Base-by-base conservation (phyloP, 2,888 invertebrate species). In the Apodemia hepburni region DNA sequence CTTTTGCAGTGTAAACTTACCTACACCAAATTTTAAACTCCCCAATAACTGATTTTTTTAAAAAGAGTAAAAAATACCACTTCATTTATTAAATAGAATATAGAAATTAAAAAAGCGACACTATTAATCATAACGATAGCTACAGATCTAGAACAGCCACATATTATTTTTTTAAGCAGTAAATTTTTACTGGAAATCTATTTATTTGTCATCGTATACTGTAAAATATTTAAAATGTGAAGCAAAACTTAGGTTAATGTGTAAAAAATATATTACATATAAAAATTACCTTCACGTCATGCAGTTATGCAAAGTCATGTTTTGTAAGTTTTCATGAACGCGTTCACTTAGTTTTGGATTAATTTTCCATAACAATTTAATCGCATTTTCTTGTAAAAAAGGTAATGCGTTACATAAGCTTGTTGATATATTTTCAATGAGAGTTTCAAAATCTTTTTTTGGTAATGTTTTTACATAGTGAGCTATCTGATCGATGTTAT, bases 401-500 rank as follows among this genome's bases (percentile, higher is more conserved):
- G 61, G 59, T 22, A 72, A 93, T 1, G 95, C 95, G 62, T 92
- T 86, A 63, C 93, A 92, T 66, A 98, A 80, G 79, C 95, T 94
- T 2, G 87, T 93, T 3, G 95, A 95, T 70, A 98, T 93, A 80
- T 98, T 98, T 51, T 93, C 85, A 0, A 96, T 93, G 65, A 98
- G 85, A 59, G 96, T 93, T 42, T 92, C 87, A 61, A 94, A 92
- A 64, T 95, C 96, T 0, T 93, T 95, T 15, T 93, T 92, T 60
- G 94, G 6, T n/a, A 45, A n/a, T 6, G 42, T 45, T 45, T 45
- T 45, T 11, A 45, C 42, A 6, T 45, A 45, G n/a, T 45, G 15
- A 5, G 42, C n/a, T n/a, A 94, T 74, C 86, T 98, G 98, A 4
- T 94, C 93, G 80, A 94, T 98, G 81, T 98, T 97, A 78, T 98